Conservation (phyloP, 2,797 vertebrate genomes). For the Cyprinella venusta region DNA sequence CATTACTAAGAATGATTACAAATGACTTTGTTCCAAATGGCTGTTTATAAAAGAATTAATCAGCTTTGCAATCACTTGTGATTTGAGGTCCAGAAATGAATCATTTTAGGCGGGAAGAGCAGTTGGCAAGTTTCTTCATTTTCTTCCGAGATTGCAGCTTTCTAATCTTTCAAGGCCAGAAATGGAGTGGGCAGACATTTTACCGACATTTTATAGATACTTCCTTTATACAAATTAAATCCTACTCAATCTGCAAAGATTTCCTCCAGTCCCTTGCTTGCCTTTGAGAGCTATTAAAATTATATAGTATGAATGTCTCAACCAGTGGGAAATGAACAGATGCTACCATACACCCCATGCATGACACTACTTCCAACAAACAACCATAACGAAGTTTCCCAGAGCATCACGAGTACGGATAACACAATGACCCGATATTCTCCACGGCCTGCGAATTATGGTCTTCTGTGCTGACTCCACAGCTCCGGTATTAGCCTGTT, state of each 20-base stretch:
- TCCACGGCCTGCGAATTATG: slow-evolving; percentile 1
- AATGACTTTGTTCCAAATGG: slow-evolving; percentile 16
- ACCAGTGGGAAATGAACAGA: slow-evolving; percentile 41
- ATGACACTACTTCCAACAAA: slow-evolving; percentile 34
- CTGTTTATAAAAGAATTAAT: slow-evolving; percentile 37
- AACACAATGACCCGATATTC: slow-evolving; percentile 10
- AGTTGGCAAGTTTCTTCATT: slow-evolving; percentile 25
- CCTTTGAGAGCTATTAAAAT: slow-evolving; percentile 26
- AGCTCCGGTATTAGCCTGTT: slow-evolving; percentile 32
- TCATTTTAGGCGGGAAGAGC: not conserved
- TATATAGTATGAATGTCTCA: slow-evolving; percentile 30
- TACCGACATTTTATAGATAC: slow-evolving; percentile 5
- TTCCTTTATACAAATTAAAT: slow-evolving; percentile 31
- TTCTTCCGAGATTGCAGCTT: not conserved
- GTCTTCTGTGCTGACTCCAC: slow-evolving; percentile 26
- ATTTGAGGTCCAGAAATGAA: slow-evolving; percentile 28
- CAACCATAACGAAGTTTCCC: slow-evolving; percentile 21
- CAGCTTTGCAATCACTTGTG: slow-evolving; percentile 20
- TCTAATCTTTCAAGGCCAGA: slow-evolving; percentile 1
- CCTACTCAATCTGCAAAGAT: slow-evolving; percentile 10
- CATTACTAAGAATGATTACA: slow-evolving; percentile 41
- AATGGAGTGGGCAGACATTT: too few species aligned
- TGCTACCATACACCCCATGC: slow-evolving; percentile 7
- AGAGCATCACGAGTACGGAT: not conserved
- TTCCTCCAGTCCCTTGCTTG: slow-evolving; percentile 15